Evolutionary conservation across 2,113 vertebrate species (phyloP).

Genomic region (Cathartes aura): DNA sequence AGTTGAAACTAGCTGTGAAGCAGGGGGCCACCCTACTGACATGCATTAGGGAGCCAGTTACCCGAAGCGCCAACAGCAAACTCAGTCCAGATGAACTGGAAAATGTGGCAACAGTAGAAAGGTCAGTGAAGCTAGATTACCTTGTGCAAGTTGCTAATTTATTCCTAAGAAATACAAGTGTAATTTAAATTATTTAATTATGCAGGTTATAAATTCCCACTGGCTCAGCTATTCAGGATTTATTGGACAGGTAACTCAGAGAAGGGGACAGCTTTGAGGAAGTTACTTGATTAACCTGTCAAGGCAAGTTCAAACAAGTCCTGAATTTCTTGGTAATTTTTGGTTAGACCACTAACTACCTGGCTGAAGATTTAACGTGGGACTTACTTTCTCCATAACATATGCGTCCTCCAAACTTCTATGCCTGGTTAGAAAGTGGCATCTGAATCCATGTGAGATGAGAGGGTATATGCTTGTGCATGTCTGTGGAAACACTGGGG

Average conservation of each 20-base stretch:
- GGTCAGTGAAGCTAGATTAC: slow-evolving; percentile 74
- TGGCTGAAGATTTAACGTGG: background rate
- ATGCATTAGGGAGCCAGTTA: slow-evolving; percentile 88
- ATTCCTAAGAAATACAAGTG: background rate
- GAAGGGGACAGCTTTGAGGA: background rate
- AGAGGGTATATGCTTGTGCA: background rate
- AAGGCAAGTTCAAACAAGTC: background rate
- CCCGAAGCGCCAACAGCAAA: slow-evolving; percentile 78
- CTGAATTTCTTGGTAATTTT: background rate
- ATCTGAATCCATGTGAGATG: background rate
- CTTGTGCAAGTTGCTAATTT: background rate
- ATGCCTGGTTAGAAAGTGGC: background rate
- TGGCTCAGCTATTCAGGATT: background rate
- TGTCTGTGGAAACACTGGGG: background rate
- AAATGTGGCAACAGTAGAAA: slow-evolving; percentile 90
- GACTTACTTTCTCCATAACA: background rate
- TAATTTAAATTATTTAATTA: background rate
- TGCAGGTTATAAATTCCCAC: background rate
- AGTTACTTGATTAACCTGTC: background rate
- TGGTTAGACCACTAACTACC: background rate
- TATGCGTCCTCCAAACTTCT: background rate
- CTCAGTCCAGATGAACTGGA: slow-evolving; percentile 89
- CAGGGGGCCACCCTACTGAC: slow-evolving; percentile 89
- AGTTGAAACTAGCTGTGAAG: slow-evolving; percentile 87
- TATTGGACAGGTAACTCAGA: background rate